Percentiles rank a stretch among this genome's conserved stretches.
Evolutionary conservation across 2,888 invertebrate species (phyloP).

Genomic region (Neria commutata): DNA sequence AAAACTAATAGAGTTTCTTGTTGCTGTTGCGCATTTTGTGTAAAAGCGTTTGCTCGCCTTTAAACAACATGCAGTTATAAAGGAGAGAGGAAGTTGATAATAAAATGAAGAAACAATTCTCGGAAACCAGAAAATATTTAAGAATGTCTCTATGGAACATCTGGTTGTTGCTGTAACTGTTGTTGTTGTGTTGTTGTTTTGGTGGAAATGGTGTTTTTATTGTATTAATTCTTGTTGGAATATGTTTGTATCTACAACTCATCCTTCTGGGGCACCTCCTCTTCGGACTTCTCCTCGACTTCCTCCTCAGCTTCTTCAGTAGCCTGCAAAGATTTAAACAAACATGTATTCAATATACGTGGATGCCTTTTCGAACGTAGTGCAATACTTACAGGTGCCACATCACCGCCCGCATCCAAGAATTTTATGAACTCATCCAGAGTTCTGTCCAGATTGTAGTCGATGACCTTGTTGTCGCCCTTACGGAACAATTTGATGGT

Average conservation of each 20-base stretch:
- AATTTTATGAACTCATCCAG: slow-evolving; percentile 92
- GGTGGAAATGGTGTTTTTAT: not conserved
- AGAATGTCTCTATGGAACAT: too few relatives aligned
- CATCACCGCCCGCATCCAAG: slow-evolving; percentile 87
- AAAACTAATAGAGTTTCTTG: too few relatives aligned
- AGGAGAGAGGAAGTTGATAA: too few relatives aligned
- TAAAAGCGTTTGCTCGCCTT: too few relatives aligned
- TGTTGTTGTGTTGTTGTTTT: slow-evolving; percentile 19
- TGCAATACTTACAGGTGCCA: slow-evolving; percentile 66
- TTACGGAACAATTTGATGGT: slow-evolving; percentile 94
- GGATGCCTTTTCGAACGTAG: not conserved
- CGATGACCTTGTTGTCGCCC: slow-evolving; percentile 84
- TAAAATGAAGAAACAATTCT: too few relatives aligned
- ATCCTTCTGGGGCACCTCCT: slow-evolving; percentile 59
- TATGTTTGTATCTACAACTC: slow-evolving; percentile 57
- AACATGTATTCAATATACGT: not conserved
- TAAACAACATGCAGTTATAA: too few relatives aligned
- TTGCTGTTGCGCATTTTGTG: too few relatives aligned
- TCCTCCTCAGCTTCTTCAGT: slow-evolving; percentile 47
- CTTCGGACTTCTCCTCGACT: slow-evolving; percentile 47
- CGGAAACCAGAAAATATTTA: too few relatives aligned
- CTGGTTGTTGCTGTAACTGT: slow-evolving; percentile 19
- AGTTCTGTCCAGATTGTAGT: slow-evolving; percentile 95
- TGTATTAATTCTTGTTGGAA: slow-evolving; percentile 5
- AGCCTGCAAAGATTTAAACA: slow-evolving; percentile 4